Evolutionary conservation across 2,888 invertebrate genomes (phyloP), one percentile per base, ranked within the genome.

Genomic region (Itoplectis maculator): DNA sequence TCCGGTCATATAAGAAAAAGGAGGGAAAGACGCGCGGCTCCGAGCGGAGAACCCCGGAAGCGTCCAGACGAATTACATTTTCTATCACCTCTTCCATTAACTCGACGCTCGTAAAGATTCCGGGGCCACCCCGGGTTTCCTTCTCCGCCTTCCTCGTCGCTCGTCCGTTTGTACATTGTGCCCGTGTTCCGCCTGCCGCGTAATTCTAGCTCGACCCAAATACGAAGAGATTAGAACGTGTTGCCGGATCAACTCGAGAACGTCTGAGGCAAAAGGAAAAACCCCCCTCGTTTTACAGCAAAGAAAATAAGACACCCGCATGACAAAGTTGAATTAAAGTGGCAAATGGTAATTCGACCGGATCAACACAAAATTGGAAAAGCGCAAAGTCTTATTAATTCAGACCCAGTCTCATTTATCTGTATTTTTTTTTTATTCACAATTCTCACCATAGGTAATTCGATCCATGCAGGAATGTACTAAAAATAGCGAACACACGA

Each of bases 61-160:
- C 78, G 54, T 56, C 72, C 61, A 63, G 85, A 84, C 86, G 85
- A 87, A 87, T 86, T 86, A 84, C 79, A 85, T 83, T 84, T 85
- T 80, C 86, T 70, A 77, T 85, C 83, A 78, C 47, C 77, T 81
- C 72, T 83, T 72, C 73, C 77, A 63, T 79, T 69, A 80, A 74
- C 56, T 65, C 15, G 73, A 45, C 66, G 79, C 61, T 83, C 72
- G 49, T 70, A 76, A 81, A 81, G 47, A 77, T 81, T 68, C 75
- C 76, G 37, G 59, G 49, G 42, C 49, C 49, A 20, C 40, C 54
- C 15, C 29, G n/a, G 47, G 20, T 29, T 29, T 29, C 29, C 29
- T 5, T 29, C 29, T 29, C 29, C 29, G 3, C 2, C 29, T 23
- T 13, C 37, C n/a, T 29, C 47, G 63, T 78, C 72, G 51, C 59